Conservation (phyloP, 2,797 vertebrate species). For the Microcaecilia unicolor region DNA sequence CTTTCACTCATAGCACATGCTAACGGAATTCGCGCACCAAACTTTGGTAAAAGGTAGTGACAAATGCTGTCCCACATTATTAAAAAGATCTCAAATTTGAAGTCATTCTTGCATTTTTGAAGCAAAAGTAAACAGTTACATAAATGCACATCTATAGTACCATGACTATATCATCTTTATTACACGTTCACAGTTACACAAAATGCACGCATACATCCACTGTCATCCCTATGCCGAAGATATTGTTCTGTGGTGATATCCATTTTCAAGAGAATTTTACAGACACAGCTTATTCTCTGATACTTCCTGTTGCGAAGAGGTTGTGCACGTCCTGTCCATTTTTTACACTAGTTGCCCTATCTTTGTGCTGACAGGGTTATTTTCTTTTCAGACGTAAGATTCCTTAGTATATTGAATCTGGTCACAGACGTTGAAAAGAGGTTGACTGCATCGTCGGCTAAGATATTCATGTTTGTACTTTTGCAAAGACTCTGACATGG, state of each 20-base stretch:
- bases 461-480: slow-evolving; percentile 39
- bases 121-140: slow-evolving; percentile 1
- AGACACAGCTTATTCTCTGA: slow-evolving; percentile 42
- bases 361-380: background rate
- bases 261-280: background rate
- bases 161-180: no score
- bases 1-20: no score
- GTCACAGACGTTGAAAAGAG: slow-evolving; percentile 62
- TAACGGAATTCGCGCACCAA: no score
- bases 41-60: no score
- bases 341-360: slow-evolving; percentile 10
- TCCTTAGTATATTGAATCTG: slow-evolving; percentile 78
- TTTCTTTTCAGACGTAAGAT: slow-evolving; percentile 77
- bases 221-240: no score
- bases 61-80: no score
- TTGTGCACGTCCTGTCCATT: background rate
- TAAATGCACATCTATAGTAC: slow-evolving; percentile 14
- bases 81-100: no score
- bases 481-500: slow-evolving; percentile 67
- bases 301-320: slow-evolving; percentile 2
- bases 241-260: background rate
- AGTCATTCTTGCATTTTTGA: no score
- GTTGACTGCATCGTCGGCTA: slow-evolving; percentile 67
- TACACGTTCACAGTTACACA: no score
- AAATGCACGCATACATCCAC: no score